Conservation (phyloP, 2,888 invertebrate genomes). For the Lasioglossum vierecki region DNA sequence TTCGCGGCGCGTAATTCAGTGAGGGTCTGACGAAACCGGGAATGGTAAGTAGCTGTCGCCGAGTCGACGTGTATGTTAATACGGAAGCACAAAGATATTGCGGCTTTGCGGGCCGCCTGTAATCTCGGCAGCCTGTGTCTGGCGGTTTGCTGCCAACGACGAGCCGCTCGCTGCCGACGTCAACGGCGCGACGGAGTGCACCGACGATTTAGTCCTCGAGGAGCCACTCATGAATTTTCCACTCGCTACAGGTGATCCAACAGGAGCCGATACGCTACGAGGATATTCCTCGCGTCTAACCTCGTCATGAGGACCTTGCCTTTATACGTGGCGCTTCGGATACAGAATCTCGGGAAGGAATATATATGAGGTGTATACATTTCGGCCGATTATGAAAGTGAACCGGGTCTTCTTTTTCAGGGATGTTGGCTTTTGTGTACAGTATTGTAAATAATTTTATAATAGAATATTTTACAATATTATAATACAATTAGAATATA, state of each 20-base stretch:
- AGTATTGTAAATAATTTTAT: too few species aligned
- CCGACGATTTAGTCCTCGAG: conserved; percentile 13
- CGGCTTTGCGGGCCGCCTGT: conserved; percentile 21
- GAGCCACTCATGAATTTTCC: conserved; percentile 24
- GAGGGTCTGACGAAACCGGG: conserved; percentile 25
- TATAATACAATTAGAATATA: too few species aligned
- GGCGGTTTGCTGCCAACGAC: conserved; percentile 9
- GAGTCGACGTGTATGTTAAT: conserved; percentile 38
- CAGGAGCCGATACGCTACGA: neutral
- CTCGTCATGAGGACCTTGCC: neutral
- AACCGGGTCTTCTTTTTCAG: neutral
- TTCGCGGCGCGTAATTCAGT: conserved; percentile 40
- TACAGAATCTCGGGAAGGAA: neutral
- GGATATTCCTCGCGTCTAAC: neutral
- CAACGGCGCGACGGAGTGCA: neutral
- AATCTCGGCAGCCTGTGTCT: neutral
- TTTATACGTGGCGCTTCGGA: neutral
- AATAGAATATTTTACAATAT: too few species aligned
- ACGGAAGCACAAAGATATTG: conserved; percentile 27
- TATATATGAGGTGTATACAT: neutral
- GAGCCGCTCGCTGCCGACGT: neutral
- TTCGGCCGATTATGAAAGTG: neutral
- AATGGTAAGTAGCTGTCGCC: conserved; percentile 49
- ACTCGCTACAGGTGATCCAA: neutral
- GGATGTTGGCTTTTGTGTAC: neutral